Base-by-base conservation (phyloP, 2,113 vertebrate genomes). In the Onychorhynchus coronatus region DNA sequence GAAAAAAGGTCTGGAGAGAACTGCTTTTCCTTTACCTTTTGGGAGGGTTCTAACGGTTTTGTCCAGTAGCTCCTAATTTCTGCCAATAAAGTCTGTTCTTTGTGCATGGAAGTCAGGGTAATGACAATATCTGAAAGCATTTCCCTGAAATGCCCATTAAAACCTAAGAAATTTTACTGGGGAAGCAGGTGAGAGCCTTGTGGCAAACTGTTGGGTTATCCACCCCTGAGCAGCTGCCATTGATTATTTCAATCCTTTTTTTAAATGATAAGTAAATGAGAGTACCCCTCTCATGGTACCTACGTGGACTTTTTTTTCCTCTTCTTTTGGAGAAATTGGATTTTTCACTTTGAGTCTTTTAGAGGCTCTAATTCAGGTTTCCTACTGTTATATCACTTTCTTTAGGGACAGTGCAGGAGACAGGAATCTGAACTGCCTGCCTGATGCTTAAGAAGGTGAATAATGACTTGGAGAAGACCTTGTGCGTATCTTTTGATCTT, bases 381-480 rank as follows among this genome's bases (percentile, higher is more conserved):
- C 33, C 55, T 71, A 6, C 50, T 70, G 33, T 63, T 73, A 20
- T 3, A 80, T 55, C 56, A 16, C 76, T 95, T 91, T 52, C 42
- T 86, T 68, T 93, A 74, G 68, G 73, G 52, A 42, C 31, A 65
- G 65, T 8, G 41, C 2, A 5, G 41, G 53, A 92, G 49, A 21
- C 31, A 33, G 41, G 92, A 87, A 93, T 89, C 70, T 53, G 41
- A 92, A 89, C 80, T 50, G 92, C 61, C 79, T 94, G 82, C 75
- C 44, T 87, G 73, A 18, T 87, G 66, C 76, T 97, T 94, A 79
- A 96, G 74, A 65, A 79, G 44, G 93, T 97, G 95, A 97, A 72
- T 94, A 95, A 97, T 89, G 93, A 85, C 88, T 92, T 62, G 88
- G 76, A 96, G 93, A 94, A 74, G 95, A 96, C 92, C 96, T 91